These are phyloP conservation scores for Bambusicola thoracicus DNA, from an alignment of 2,113 vertebrate species.

Conservation along the genomic window DNA sequence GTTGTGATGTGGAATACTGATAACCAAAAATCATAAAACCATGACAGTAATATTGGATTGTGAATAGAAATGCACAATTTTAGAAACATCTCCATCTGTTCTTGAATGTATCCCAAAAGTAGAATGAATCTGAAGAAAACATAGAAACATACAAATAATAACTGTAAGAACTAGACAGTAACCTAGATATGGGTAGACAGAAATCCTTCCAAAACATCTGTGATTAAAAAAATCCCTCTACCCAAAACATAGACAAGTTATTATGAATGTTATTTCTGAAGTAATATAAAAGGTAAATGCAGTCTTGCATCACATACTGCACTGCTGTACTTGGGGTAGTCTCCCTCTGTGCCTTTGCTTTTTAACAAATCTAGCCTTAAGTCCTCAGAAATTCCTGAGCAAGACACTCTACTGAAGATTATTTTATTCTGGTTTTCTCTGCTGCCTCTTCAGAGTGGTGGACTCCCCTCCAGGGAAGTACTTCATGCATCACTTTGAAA, in stretches of 20 bases:
- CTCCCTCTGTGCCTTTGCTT: neutral
- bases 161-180: neutral
- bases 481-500: neutral
- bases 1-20: no score
- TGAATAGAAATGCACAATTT: neutral
- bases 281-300: neutral
- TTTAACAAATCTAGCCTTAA: neutral
- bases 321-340: neutral
- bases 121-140: neutral
- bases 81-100: neutral
- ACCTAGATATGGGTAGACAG: neutral
- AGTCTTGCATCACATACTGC: neutral
- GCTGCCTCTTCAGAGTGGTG: neutral
- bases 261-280: neutral
- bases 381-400: neutral
- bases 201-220: neutral
- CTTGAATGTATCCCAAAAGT: neutral
- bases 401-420: neutral
- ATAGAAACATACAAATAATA: neutral
- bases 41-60: no score
- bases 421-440: neutral
- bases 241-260: neutral
- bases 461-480: neutral
- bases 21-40: no score
- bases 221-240: neutral